phyloP scores from a whole-genome alignment of 2,113 vertebrate species.

The Typhlomys cinereus region DNA sequence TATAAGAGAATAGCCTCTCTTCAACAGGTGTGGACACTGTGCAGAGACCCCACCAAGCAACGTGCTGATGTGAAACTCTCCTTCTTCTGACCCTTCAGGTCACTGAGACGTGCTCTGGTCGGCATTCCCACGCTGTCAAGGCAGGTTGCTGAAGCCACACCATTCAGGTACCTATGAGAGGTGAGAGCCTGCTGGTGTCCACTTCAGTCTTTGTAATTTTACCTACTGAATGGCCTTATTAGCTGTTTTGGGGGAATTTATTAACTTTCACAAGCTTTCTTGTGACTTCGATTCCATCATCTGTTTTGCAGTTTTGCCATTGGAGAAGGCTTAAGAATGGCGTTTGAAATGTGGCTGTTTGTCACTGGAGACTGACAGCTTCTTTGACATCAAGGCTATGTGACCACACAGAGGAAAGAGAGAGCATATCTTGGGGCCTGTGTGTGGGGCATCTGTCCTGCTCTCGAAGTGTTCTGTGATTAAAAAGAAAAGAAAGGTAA shows the following conservation, averaged over 20 bases:
- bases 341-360: slow-evolving; percentile 90
- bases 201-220: slow-evolving; percentile 84
- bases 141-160: neutral
- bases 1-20: neutral
- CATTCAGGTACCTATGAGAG: no score
- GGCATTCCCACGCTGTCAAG: no score
- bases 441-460: slow-evolving; percentile 87
- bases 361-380: slow-evolving; percentile 89
- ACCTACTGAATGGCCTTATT: slow-evolving; percentile 91
- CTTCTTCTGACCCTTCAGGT: neutral
- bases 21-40: neutral
- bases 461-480: slow-evolving; percentile 85
- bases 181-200: neutral
- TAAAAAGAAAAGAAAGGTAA: slow-evolving; percentile 60
- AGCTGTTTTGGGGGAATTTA: slow-evolving; percentile 89
- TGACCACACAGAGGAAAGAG: slow-evolving; percentile 86
- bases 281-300: slow-evolving; percentile 84
- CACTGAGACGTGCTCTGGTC: neutral
- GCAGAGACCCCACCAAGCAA: neutral
- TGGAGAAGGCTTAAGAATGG: slow-evolving; percentile 89
- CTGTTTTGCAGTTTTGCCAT: slow-evolving; percentile 87
- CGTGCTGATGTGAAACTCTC: neutral
- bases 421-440: slow-evolving; percentile 85
- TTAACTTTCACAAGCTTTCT: slow-evolving; percentile 89
- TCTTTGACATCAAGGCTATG: slow-evolving; percentile 91